Conservation (phyloP, 2,888 invertebrate genomes). For the Acheta domesticus region DNA sequence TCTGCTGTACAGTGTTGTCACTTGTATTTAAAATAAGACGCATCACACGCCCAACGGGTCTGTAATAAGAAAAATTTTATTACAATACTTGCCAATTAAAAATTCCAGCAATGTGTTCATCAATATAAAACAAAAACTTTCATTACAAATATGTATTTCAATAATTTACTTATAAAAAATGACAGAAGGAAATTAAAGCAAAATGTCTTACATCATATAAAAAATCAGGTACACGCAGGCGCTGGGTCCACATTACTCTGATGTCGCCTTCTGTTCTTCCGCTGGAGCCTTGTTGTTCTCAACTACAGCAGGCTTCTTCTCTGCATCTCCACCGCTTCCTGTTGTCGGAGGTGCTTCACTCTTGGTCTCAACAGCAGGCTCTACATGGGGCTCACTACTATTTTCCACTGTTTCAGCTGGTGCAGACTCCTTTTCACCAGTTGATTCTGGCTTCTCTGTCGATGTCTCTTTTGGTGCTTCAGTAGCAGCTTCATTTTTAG, state of each 20-base stretch:
- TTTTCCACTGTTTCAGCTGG: background rate
- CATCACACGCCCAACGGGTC: slow-evolving; percentile 30
- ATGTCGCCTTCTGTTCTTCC: slow-evolving; percentile 25
- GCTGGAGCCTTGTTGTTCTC: slow-evolving; percentile 27
- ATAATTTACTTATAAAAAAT: too few relatives aligned
- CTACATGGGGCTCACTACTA: slow-evolving; percentile 21
- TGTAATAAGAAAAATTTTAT: slow-evolving; percentile 19
- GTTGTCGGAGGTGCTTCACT: background rate
- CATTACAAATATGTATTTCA: background rate
- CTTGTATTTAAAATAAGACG: slow-evolving; percentile 35
- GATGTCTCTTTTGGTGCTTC: background rate
- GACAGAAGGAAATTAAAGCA: background rate
- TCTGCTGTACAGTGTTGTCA: slow-evolving; percentile 35
- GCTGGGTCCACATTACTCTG: slow-evolving; percentile 31
- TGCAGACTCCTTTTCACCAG: slow-evolving; percentile 1
- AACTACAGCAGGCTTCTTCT: slow-evolving; percentile 21
- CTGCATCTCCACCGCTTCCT: background rate
- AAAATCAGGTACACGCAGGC: slow-evolving; percentile 33
- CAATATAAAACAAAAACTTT: slow-evolving; percentile 18
- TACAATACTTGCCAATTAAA: background rate
- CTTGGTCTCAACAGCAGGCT: background rate
- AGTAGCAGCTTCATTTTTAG: slow-evolving; percentile 18
- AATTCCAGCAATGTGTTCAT: slow-evolving; percentile 12
- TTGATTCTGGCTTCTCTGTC: background rate
- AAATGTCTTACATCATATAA: slow-evolving; percentile 32